Base-by-base conservation (phyloP, 2,797 vertebrate genomes). In the Valencia hispanica region DNA sequence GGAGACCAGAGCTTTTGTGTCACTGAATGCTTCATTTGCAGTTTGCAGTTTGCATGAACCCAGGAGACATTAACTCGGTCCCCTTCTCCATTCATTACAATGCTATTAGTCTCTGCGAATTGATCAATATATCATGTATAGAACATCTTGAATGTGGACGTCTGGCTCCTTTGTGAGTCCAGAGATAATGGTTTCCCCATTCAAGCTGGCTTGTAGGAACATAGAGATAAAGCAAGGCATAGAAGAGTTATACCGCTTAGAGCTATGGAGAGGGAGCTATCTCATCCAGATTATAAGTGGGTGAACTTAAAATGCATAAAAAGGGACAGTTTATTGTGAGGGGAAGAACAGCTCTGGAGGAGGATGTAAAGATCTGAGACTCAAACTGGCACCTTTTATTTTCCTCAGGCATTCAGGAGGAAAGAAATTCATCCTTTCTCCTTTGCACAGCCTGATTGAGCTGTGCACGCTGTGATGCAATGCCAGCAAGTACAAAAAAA, bases 61-160 rank as follows among this genome's bases (percentile, higher is more conserved):
- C 86, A 68, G 93, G 94, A 96, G 96, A 96, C 95, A 96, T 97
- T 96, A 96, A 96, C 95, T 96, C 93, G 75, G 86, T 84, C 90
- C 92, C 89, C 86, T 84, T 93, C 94, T 96, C 95, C 93, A 95
- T 97, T 97, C 96, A 96, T 95, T 96, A 97, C 96, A 93, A 95
- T 91, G 79, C 94, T 94, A 96, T 97, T 96, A 97, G 96, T 97
- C 96, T 95, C 93, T 86, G 94, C 94, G 94, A 96, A 96, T 95
- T 95, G 96, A 98, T 97, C 97, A 97, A 97, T 97, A 97, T 96
- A 98, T 97, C 97, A 97, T 96, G 96, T 96, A 97, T 96, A 96
- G 96, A 96, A 96, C 96, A 94, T 97, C 96, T 96, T 96, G 96
- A 97, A 97, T 95, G 96, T 95, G 96, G 95, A 95, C 94, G 96